Base-by-base conservation (phyloP, 2,888 invertebrate genomes). In the Griposia aprilina region DNA sequence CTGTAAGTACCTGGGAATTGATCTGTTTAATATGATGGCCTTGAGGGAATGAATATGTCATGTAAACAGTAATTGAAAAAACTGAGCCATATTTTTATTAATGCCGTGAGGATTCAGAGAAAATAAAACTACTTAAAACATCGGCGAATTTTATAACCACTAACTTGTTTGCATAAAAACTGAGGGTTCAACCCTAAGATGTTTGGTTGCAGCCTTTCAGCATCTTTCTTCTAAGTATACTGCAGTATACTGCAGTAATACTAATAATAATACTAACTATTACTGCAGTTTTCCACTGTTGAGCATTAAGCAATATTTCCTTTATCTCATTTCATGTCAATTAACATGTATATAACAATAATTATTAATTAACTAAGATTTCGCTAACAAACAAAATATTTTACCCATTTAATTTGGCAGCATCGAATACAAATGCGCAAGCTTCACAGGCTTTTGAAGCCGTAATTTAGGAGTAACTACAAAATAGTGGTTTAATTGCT, bases 401-500 rank as follows among this genome's bases (percentile, higher is more conserved):
- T 26, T 60, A 67, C 11, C 63, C 59, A 67, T 60, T 71, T 55
- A 1, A 69, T 73, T 62, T 55, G 55, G 45, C 50, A 62, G 75
- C 68, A 78, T 82, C 52, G 41, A 72, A 45, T 50, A 26, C 68
- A 76, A 85, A 78, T 52, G 73, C 69, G 48, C 59, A 36, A 75
- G 55, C 60, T 84, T 60, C 72, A 62, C 75, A 81, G 76, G 79
- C 84, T 80, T 88, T 87, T 83, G 85, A 80, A 75, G 66, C 80
- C 72, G 68, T 82, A 87, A 88, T 88, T 88, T 83, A 81, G 89
- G 85, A 66, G 82, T 73, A 78, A 87, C 81, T 88, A 87, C 83
- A 81, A 88, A 85, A 87, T 88, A 88, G 87, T 85, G 83, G 73
- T 82, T 82, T 87, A 88, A 88, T 83, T 88, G 85, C 82, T 65